phyloP scores from a whole-genome alignment of 2,113 vertebrate genomes.

The Lepidothrix coronata region DNA sequence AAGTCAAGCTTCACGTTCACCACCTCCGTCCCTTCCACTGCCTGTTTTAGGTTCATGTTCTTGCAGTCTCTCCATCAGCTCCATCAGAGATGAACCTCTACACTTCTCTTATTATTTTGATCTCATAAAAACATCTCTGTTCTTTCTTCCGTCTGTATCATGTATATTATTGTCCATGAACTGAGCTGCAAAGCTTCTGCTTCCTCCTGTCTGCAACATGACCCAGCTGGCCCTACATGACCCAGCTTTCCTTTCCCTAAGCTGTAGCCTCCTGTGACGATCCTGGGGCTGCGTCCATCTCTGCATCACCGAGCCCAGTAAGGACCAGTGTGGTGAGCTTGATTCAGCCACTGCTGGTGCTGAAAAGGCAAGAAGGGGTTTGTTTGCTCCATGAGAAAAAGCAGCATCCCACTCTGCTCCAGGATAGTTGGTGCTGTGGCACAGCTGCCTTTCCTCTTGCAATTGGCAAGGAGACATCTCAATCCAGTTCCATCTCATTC shows the following conservation, averaged over 20 bases:
- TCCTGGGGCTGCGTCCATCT: not conserved
- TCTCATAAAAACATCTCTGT: not conserved
- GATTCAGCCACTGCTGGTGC: fast-evolving
- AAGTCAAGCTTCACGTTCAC: not conserved
- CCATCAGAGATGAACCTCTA: not conserved
- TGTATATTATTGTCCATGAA: not conserved
- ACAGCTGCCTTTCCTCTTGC: not conserved
- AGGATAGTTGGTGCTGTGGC: not conserved
- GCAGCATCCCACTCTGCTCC: not conserved
- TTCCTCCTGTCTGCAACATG: not conserved
- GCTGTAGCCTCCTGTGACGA: not conserved
- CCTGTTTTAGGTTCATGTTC: not conserved
- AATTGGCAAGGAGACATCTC: not conserved
- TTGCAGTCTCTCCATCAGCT: not conserved
- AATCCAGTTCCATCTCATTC: not conserved
- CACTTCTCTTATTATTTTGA: not conserved
- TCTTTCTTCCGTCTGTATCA: not conserved
- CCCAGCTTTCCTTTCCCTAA: not conserved
- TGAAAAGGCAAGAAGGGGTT: not conserved
- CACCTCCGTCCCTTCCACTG: not conserved
- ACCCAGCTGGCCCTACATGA: not conserved
- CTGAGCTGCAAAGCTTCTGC: not conserved
- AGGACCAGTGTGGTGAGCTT: not conserved
- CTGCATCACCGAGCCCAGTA: not conserved
- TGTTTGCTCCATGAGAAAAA: fast-evolving